Conservation (phyloP, 2,797 vertebrate genomes). For the Notolepis coatsorum region DNA sequence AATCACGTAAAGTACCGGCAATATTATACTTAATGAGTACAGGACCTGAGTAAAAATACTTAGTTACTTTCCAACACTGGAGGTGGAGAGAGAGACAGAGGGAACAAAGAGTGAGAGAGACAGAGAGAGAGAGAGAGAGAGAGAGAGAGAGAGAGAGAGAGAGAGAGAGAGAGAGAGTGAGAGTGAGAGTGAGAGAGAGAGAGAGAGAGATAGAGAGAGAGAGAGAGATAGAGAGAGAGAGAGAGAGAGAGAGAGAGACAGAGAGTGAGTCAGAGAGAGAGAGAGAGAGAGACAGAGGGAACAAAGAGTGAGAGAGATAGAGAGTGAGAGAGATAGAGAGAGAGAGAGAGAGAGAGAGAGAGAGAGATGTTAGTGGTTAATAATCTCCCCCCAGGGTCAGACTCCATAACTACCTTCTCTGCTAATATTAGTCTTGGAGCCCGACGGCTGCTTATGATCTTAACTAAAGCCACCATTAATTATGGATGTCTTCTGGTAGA, state of each 20-base stretch:
- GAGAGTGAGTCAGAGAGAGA: not conserved
- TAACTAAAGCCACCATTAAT: not conserved
- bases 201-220: too few species aligned
- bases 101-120: too few species aligned
- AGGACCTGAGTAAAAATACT: too few species aligned
- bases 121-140: not conserved
- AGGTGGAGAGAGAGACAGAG: not conserved
- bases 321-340: too few species aligned
- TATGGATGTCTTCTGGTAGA: not conserved
- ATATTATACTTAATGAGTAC: too few species aligned
- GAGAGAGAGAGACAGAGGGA: not conserved
- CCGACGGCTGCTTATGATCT: not conserved
- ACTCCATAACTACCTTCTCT: not conserved
- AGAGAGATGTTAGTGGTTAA: not conserved
- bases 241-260: not conserved
- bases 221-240: too few species aligned
- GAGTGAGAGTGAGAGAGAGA: not conserved
- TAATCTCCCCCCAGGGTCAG: not conserved
- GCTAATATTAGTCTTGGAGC: constrained; percentile 6
- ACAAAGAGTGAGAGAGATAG: too few species aligned
- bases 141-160: not conserved
- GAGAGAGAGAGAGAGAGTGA: not conserved
- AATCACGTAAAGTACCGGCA: too few species aligned
- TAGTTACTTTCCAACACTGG: too few species aligned
- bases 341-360: not conserved